phyloP scores from a whole-genome alignment of 2,113 vertebrate genomes.

The Picathartes gymnocephalus region DNA sequence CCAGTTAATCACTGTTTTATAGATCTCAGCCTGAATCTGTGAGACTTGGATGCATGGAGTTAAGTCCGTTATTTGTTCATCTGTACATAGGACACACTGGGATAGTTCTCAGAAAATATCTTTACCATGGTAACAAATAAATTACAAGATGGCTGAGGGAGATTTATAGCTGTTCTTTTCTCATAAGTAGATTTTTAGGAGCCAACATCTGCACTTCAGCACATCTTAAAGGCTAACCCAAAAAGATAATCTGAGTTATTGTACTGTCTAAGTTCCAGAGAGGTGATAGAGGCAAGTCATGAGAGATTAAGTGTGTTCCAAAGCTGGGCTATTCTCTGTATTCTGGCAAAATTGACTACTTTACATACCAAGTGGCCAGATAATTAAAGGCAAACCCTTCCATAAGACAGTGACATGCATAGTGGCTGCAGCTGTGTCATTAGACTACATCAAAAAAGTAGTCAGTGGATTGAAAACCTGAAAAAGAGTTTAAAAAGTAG shows the following conservation, averaged over 20 bases:
- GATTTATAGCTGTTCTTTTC: neutral
- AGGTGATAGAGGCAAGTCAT: neutral
- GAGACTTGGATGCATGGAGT: neutral
- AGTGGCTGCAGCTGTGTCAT: neutral
- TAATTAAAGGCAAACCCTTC: neutral
- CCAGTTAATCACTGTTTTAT: accelerated
- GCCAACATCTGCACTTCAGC: neutral
- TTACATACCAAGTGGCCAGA: neutral
- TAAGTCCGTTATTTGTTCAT: neutral
- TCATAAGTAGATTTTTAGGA: neutral
- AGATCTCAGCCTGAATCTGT: neutral
- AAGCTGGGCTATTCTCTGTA: neutral
- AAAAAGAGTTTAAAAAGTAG: neutral
- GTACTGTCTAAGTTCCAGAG: neutral
- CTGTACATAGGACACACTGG: neutral
- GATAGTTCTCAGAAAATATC: neutral
- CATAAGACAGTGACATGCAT: neutral
- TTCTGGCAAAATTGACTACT: neutral
- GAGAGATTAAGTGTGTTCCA: neutral
- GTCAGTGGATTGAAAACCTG: neutral
- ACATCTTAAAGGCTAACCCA: neutral
- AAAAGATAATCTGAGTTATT: neutral
- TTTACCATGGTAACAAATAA: neutral
- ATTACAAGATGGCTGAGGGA: neutral
- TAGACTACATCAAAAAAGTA: neutral